These are phyloP conservation scores for Agelas oroides DNA, from an alignment of 37 sponge, comb jelly and placozoan species.

Conservation along the genomic window DNA sequence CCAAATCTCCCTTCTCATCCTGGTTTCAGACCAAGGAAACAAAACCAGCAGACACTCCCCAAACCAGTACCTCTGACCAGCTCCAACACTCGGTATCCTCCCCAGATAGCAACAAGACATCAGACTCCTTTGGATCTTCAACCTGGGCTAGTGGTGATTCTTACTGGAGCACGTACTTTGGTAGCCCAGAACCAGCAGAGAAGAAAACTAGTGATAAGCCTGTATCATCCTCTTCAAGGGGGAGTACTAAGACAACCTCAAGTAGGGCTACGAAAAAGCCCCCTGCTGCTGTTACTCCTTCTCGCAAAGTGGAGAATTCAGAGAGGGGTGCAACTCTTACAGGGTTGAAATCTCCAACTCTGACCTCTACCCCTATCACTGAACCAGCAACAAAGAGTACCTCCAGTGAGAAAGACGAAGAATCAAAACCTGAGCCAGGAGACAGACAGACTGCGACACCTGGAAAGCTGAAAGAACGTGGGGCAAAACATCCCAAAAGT, in stretches of 20 bases:
- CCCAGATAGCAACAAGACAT: background rate
- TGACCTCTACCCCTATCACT: background rate
- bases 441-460: too few species aligned
- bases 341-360: background rate
- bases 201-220: background rate
- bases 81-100: background rate
- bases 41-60: background rate
- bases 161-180: constrained; percentile 35
- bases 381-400: too few species aligned
- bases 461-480: too few species aligned
- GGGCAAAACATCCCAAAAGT: too few species aligned
- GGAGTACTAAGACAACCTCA: background rate
- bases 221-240: background rate
- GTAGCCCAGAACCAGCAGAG: background rate
- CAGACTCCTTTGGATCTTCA: constrained; percentile 21
- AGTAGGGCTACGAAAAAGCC: background rate
- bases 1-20: background rate
- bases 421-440: too few species aligned
- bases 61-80: background rate
- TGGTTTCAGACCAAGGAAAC: too few species aligned
- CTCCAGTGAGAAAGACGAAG: too few species aligned
- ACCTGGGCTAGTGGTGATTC: constrained; percentile 62
- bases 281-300: background rate
- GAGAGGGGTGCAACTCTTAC: background rate
- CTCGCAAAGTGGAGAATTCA: background rate